A percentile compares a stretch with the other conserved stretches of the same genome.
Evolutionary conservation across 2,888 invertebrate genomes (phyloP).

Genomic region (Spialia ferax): DNA sequence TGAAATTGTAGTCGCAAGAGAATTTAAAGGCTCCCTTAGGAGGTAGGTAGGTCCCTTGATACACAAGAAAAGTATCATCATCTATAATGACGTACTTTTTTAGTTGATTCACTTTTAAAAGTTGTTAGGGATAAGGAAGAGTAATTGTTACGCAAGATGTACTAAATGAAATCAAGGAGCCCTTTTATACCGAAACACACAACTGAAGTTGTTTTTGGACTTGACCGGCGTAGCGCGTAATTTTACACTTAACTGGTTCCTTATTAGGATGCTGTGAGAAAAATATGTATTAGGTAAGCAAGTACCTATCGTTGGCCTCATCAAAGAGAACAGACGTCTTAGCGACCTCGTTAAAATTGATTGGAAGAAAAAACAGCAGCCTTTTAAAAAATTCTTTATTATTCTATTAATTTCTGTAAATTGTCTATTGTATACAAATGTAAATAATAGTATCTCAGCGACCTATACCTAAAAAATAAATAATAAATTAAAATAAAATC

Average conservation of each 20-base stretch:
- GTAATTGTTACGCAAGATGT: not conserved
- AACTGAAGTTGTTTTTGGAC: not conserved
- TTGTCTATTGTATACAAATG: too few relatives aligned
- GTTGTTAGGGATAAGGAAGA: not conserved
- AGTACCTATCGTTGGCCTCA: constrained; percentile 16
- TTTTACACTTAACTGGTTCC: not conserved
- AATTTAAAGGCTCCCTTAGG: too few relatives aligned
- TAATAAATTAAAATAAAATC: too few relatives aligned
- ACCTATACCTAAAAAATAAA: too few relatives aligned
- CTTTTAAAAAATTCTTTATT: not conserved
- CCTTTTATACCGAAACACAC: not conserved
- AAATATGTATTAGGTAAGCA: constrained; percentile 2
- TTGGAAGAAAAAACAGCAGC: not conserved
- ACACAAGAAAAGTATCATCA: too few relatives aligned
- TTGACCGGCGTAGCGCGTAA: not conserved
- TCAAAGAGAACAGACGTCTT: constrained; percentile 14
- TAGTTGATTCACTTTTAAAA: not conserved
- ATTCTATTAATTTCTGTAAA: too few relatives aligned
- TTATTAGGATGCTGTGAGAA: constrained; percentile 9
- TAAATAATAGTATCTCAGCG: too few relatives aligned
- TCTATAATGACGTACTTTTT: not conserved
- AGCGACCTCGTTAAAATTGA: constrained; percentile 11
- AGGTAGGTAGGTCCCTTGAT: too few relatives aligned
- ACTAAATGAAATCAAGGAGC: not conserved
- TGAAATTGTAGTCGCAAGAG: too few relatives aligned